phyloP scores from a whole-genome alignment of 2,113 vertebrate species.

The Myodes glareolus region DNA sequence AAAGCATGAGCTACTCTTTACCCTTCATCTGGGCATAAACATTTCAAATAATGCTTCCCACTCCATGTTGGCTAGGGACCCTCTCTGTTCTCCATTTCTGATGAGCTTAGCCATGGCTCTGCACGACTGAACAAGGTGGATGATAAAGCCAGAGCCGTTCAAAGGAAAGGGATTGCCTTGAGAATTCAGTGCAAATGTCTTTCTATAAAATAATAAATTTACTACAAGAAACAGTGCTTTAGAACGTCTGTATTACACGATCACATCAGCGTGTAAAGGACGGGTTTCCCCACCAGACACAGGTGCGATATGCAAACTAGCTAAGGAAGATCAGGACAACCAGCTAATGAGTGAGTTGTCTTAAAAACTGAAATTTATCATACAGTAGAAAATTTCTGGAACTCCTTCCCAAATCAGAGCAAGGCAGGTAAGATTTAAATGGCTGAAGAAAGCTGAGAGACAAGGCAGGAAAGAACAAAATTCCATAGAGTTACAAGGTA shows the following conservation, averaged over 20 bases:
- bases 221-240: background rate
- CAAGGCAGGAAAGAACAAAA: background rate
- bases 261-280: background rate
- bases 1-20: slow-evolving; percentile 19
- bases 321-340: background rate
- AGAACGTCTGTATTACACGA: background rate
- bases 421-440: background rate
- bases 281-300: background rate
- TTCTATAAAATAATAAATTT: slow-evolving; percentile 60
- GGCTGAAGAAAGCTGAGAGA: background rate
- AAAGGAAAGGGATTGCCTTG: slow-evolving; percentile 22
- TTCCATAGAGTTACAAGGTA: background rate
- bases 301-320: background rate
- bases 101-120: slow-evolving; percentile 6
- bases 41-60: background rate
- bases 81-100: background rate
- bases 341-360: background rate
- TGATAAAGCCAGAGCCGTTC: slow-evolving; percentile 27
- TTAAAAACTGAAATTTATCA: slow-evolving; percentile 3
- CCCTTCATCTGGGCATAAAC: background rate
- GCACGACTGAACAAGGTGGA: background rate
- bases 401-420: background rate
- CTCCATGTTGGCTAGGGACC: background rate
- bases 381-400: background rate
- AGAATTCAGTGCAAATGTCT: slow-evolving; percentile 60